phyloP scores from a whole-genome alignment of 1,140 invertebrate genomes.

The Eueides isabella region DNA sequence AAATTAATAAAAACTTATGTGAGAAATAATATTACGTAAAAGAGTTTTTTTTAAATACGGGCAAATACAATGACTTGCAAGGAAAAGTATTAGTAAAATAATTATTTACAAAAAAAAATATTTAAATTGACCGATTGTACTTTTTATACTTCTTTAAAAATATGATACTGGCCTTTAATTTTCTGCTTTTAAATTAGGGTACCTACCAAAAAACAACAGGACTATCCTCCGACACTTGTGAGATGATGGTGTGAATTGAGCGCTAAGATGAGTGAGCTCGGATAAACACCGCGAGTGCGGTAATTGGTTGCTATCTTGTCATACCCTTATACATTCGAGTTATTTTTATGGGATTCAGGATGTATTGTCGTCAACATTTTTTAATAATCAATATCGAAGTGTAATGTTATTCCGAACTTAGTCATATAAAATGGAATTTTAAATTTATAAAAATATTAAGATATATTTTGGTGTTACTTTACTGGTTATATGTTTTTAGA shows the following conservation, averaged over 20 bases:
- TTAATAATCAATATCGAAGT: neutral
- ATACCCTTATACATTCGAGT: slow-evolving; percentile 57
- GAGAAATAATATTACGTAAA: neutral
- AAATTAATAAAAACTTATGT: neutral
- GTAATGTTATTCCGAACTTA: neutral
- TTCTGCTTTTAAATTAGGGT: slow-evolving; percentile 44
- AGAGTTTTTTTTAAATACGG: neutral
- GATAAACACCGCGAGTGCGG: slow-evolving; percentile 75
- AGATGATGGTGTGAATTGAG: slow-evolving; percentile 80
- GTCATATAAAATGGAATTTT: neutral
- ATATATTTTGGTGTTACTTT: too few species aligned
- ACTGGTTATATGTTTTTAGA: too few species aligned
- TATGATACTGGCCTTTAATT: neutral
- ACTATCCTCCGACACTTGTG: slow-evolving; percentile 67
- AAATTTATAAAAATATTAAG: neutral
- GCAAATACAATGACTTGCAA: neutral
- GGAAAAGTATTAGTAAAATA: neutral
- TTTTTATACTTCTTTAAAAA: too few species aligned
- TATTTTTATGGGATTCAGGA: slow-evolving; percentile 33
- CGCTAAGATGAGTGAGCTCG: slow-evolving; percentile 76
- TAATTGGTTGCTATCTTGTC: slow-evolving; percentile 75
- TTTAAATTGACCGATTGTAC: neutral
- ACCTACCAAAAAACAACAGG: slow-evolving; percentile 63
- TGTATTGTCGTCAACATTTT: slow-evolving; percentile 22
- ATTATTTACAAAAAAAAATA: neutral